Base-by-base conservation (phyloP, 1,140 invertebrate genomes). In the Drosophila sp. region DNA sequence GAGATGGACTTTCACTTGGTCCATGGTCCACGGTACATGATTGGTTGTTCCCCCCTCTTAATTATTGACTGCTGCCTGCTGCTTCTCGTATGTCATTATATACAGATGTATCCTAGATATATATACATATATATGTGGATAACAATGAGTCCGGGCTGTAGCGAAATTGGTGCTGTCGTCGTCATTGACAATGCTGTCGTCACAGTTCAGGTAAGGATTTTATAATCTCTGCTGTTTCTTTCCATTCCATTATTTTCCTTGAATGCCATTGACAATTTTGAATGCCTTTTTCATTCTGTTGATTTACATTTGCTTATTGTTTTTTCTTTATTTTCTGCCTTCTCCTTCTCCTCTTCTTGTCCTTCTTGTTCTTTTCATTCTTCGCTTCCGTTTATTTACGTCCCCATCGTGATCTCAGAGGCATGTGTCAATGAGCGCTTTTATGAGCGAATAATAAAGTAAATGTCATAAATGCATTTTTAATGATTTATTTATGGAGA, bases 231-330 rank as follows among this genome's bases (percentile, higher is more conserved):
- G 54, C 60, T 35, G 32, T 23, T 58, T 30, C 17, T 4, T 4
- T 17, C 11, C 23, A 3, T 60, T 60, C 11, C 32, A 41, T 25
- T n/a, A 8, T 70, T 75, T 67, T 71, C 54, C 60, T 71, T 65
- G 10, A 32, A 10, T 57, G 66, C 60, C 54, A 40, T 44, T 62
- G 72, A 67, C 79, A 87, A 77, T 80, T 83, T 70, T 25, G 65
- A 76, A 82, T 64, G 67, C 61, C 66, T 38, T 68, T 69, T 79
- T 58, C 70, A 72, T 70, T 79, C 67, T 71, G 67, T 83, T 74
- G 72, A 83, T 76, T 87, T 80, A 72, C 83, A 79, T 87, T 86
- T 70, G 60, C 72, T 79, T 70, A 74, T 75, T 76, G 72, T 79
- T 70, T 79, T 68, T 54, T 35, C 8, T 35, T 60, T 27, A 30